phyloP scores from a whole-genome alignment of 2,888 invertebrate genomes.

The Aphodius sticticus region DNA sequence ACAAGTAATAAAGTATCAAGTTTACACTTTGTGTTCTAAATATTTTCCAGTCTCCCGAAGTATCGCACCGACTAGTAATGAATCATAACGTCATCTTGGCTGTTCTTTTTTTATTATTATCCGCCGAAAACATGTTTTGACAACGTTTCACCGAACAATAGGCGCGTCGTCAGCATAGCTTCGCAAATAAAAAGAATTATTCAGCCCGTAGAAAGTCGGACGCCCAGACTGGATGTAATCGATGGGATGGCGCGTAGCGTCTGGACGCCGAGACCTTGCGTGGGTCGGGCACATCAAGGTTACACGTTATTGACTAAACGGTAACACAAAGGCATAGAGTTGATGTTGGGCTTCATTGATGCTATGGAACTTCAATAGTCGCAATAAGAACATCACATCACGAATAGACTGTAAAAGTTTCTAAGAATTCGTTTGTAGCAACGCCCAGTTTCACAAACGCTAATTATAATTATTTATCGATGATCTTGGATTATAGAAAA shows the following conservation, averaged over 20 bases:
- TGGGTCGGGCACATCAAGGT: neutral
- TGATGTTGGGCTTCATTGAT: neutral
- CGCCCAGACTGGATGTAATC: constrained; percentile 21
- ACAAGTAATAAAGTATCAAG: too few relatives aligned
- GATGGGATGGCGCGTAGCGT: constrained; percentile 15
- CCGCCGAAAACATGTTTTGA: neutral
- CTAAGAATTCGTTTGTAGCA: too few relatives aligned
- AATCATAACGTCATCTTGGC: neutral
- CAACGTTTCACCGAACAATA: neutral
- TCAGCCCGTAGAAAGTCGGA: constrained; percentile 13
- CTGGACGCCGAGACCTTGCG: constrained; percentile 10
- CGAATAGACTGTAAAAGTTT: too few relatives aligned
- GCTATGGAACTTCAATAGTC: neutral
- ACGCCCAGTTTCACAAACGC: too few relatives aligned
- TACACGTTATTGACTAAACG: constrained; percentile 4
- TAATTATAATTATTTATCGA: too few relatives aligned
- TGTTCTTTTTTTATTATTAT: neutral
- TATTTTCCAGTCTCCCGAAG: too few relatives aligned
- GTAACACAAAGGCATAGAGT: neutral
- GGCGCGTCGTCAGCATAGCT: constrained; percentile 10
- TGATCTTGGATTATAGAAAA: too few relatives aligned
- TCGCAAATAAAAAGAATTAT: constrained; percentile 6
- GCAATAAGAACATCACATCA: neutral
- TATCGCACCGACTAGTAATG: neutral
- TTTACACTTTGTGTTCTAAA: too few relatives aligned